These are phyloP conservation scores for Seriola rivoliana DNA, from an alignment of 2,113 vertebrate genomes.

Conservation along the genomic window DNA sequence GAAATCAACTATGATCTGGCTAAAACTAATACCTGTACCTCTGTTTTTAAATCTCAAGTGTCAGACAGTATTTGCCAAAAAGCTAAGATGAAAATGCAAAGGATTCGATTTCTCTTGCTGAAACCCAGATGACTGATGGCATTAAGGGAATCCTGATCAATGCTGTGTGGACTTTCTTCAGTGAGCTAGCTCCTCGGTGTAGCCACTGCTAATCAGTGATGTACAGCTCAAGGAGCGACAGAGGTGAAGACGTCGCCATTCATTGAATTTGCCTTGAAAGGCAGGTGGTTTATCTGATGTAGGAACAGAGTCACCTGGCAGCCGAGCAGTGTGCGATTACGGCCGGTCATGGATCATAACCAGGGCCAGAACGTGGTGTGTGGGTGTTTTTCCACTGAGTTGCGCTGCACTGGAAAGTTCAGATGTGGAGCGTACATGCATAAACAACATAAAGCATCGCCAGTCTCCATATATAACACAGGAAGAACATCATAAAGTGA, in stretches of 20 bases:
- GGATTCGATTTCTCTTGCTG: too few species aligned
- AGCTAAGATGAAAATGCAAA: too few species aligned
- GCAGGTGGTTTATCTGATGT: background rate
- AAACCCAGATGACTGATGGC: background rate
- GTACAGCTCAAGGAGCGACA: background rate
- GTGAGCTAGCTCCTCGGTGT: too few species aligned
- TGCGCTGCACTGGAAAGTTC: constrained; percentile 40
- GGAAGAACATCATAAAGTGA: constrained; percentile 17
- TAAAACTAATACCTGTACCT: too few species aligned
- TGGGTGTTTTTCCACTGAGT: constrained; percentile 49
- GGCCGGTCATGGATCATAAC: constrained; percentile 36
- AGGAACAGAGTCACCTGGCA: constrained; percentile 24
- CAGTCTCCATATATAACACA: background rate
- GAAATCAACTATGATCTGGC: too few species aligned
- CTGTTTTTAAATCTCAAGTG: background rate
- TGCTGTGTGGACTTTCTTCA: background rate
- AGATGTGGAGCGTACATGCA: constrained; percentile 35
- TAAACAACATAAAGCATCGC: constrained; percentile 6
- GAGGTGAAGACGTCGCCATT: background rate
- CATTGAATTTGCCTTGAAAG: background rate
- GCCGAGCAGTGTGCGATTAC: background rate
- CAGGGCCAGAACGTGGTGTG: background rate
- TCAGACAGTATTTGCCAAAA: background rate
- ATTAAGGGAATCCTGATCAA: background rate
- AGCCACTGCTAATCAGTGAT: background rate